Conservation (phyloP, 2,888 invertebrate species). For the Troglohyphantes excavatus region DNA sequence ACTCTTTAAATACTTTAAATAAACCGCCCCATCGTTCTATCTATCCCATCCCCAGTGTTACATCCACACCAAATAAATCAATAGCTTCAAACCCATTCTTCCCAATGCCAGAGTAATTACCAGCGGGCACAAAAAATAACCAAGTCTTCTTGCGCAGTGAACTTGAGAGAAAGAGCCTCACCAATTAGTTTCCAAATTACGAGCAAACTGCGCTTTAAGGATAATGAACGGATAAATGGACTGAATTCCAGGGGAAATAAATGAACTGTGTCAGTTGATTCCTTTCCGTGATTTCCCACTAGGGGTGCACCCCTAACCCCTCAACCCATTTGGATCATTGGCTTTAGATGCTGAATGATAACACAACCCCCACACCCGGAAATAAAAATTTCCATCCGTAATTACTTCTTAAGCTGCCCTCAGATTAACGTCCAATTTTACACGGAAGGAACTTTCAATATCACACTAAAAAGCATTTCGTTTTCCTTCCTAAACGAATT, state of each 20-base stretch:
- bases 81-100: slow-evolving; percentile 58
- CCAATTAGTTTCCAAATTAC: slow-evolving; percentile 76
- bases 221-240: slow-evolving; percentile 78
- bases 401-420: slow-evolving; percentile 76
- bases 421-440: slow-evolving; percentile 73
- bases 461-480: slow-evolving; percentile 61
- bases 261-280: slow-evolving; percentile 78
- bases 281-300: slow-evolving; percentile 76
- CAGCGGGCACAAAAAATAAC: slow-evolving; percentile 27
- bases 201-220: slow-evolving; percentile 73
- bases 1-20: not conserved
- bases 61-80: slow-evolving; percentile 57
- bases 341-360: slow-evolving; percentile 78
- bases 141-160: slow-evolving; percentile 48
- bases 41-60: slow-evolving; percentile 19
- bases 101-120: slow-evolving; percentile 69
- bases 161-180: slow-evolving; percentile 72
- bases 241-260: slow-evolving; percentile 73
- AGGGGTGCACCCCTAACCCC: slow-evolving; percentile 25
- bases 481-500: slow-evolving; percentile 63
- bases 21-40: not conserved
- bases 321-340: slow-evolving; percentile 71
- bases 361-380: slow-evolving; percentile 67
- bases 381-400: slow-evolving; percentile 75
- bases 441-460: slow-evolving; percentile 49